These are phyloP conservation scores for Polyommatus iphigenia DNA, from an alignment of 2,888 invertebrate species.

Conservation along the genomic window DNA sequence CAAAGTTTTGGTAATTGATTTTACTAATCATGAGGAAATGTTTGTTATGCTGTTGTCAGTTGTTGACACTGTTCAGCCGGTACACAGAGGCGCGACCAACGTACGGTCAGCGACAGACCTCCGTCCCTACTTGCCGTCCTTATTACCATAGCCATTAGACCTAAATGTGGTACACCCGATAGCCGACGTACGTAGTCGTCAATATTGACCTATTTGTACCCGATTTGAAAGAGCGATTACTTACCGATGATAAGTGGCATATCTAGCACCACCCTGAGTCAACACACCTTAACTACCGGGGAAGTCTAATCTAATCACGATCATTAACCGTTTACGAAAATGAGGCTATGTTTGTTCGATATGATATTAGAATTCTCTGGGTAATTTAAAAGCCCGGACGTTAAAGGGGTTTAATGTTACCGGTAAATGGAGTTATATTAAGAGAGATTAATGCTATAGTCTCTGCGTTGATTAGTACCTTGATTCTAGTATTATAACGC, in stretches of 20 bases:
- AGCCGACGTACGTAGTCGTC: neutral
- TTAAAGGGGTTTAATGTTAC: neutral
- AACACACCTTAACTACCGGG: neutral
- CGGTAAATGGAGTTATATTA: neutral
- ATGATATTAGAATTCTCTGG: neutral
- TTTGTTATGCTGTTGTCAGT: neutral
- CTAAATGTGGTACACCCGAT: neutral
- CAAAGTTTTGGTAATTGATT: neutral
- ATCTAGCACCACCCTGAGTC: neutral
- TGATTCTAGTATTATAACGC: too few relatives aligned
- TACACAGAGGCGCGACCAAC: neutral
- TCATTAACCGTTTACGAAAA: neutral
- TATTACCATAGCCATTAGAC: neutral
- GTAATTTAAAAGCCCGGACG: neutral
- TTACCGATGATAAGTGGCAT: neutral
- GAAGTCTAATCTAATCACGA: neutral
- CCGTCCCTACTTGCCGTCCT: neutral
- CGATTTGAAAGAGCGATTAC: slow-evolving; percentile 1
- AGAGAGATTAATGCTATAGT: neutral
- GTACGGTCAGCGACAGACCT: neutral
- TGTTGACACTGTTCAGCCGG: neutral
- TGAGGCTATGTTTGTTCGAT: neutral
- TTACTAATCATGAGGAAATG: neutral
- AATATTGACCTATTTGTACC: slow-evolving; percentile 11
- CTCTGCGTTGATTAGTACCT: neutral